Percentiles rank a stretch among this genome's conserved stretches.
Conservation (phyloP, 2,888 invertebrate species). For the Drosophila emarginata region DNA sequence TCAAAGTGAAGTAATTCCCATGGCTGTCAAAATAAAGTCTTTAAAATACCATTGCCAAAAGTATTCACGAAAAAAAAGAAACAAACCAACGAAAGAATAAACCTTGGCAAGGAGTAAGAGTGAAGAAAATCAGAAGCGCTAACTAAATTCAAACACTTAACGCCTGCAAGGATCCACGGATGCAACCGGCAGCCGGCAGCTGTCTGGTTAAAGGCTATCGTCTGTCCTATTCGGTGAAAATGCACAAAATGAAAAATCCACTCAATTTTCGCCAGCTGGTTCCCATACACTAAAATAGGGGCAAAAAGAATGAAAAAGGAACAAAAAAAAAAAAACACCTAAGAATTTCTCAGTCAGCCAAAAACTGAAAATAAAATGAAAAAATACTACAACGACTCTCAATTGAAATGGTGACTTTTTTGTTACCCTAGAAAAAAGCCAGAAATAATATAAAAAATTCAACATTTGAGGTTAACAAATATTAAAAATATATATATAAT, state of each 20-base stretch:
- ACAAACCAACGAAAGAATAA: background rate
- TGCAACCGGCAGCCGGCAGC: background rate
- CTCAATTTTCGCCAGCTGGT: conserved; percentile 12
- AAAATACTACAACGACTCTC: background rate
- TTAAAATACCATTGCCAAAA: background rate
- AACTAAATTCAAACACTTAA: conserved; percentile 74
- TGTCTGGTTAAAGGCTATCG: conserved; percentile 17
- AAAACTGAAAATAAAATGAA: conserved; percentile 6
- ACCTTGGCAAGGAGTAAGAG: background rate
- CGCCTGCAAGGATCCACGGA: conserved; percentile 54
- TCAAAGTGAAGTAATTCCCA: background rate
- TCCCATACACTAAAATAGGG: background rate
- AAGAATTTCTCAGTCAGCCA: conserved; percentile 10
- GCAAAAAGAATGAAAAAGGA: background rate
- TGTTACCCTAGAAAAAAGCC: too few species aligned
- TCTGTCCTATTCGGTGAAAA: conserved; percentile 4
- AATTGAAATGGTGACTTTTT: background rate
- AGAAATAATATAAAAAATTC: too few species aligned
- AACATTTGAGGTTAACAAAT: too few species aligned
- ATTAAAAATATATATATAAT: too few species aligned
- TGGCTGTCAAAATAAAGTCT: background rate
- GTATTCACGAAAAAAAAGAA: background rate
- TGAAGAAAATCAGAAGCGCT: conserved; percentile 27
- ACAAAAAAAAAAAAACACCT: background rate
- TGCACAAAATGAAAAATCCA: conserved; percentile 3